Evolutionary conservation across 1,140 invertebrate genomes (phyloP).

Genomic region (Pseudobourletiella spinata): DNA sequence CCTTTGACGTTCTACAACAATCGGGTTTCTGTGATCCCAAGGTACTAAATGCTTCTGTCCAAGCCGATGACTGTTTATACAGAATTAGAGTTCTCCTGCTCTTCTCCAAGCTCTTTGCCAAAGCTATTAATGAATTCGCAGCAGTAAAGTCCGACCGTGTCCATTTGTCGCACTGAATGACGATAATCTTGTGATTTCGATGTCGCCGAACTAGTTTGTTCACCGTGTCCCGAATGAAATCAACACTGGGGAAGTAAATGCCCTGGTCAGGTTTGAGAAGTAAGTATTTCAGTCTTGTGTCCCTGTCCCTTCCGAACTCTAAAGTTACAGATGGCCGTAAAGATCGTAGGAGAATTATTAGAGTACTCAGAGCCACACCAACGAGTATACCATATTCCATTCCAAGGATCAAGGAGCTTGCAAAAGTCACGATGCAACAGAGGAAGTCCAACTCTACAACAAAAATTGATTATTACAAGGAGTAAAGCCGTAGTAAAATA

Average conservation of each 20-base stretch:
- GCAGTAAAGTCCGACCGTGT: slow-evolving; percentile 23
- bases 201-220: slow-evolving; percentile 15
- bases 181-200: neutral
- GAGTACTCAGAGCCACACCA: slow-evolving; percentile 71
- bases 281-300: slow-evolving; percentile 60
- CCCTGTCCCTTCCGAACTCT: neutral
- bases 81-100: slow-evolving; percentile 12
- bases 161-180: slow-evolving; percentile 26
- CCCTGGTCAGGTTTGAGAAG: slow-evolving; percentile 67
- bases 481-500: no score
- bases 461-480: neutral
- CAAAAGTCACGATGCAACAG: slow-evolving; percentile 68
- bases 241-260: slow-evolving; percentile 76
- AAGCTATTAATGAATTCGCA: slow-evolving; percentile 14
- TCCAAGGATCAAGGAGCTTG: slow-evolving; percentile 67
- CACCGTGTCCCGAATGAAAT: slow-evolving; percentile 69
- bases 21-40: neutral
- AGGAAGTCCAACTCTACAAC: slow-evolving; percentile 61
- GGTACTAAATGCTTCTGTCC: neutral
- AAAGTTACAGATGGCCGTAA: slow-evolving; percentile 12
- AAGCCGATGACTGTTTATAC: neutral
- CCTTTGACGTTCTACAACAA: neutral
- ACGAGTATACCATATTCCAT: slow-evolving; percentile 83
- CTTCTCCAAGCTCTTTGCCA: slow-evolving; percentile 22
- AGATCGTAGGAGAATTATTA: slow-evolving; percentile 58